Evolutionary conservation across 2,888 invertebrate species (phyloP).

Genomic region (Julus scandinavius): DNA sequence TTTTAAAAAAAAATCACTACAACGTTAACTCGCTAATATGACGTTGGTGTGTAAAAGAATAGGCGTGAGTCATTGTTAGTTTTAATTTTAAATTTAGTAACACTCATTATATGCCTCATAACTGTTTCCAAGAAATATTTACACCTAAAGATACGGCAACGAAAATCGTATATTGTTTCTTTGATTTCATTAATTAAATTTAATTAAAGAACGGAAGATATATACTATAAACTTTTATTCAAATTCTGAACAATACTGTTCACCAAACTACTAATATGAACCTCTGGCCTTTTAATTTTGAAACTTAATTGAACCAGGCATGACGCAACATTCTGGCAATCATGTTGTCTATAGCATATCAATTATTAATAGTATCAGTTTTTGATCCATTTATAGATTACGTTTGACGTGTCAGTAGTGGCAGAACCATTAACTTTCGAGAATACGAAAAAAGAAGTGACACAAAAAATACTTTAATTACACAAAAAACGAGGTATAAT

Average conservation of each 20-base stretch:
- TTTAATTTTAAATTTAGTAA: not conserved
- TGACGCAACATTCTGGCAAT: not conserved
- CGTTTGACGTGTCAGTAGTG: constrained; percentile 11
- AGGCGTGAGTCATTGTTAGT: not conserved
- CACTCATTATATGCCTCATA: not conserved
- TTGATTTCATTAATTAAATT: too few relatives aligned
- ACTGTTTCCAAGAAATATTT: not conserved
- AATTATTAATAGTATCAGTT: not conserved
- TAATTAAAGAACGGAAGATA: too few relatives aligned
- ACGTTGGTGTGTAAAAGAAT: not conserved
- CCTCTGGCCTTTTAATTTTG: too few relatives aligned
- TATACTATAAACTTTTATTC: too few relatives aligned
- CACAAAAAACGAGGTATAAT: constrained; percentile 18
- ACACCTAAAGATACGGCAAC: too few relatives aligned
- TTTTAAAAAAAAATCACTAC: not conserved
- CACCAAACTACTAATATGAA: too few relatives aligned
- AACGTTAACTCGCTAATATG: not conserved
- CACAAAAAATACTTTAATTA: constrained; percentile 5
- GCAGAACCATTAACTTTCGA: constrained; percentile 14
- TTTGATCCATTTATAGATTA: constrained; percentile 4
- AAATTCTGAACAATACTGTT: too few relatives aligned
- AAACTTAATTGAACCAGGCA: too few relatives aligned
- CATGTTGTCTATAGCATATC: not conserved
- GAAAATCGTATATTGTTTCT: too few relatives aligned
- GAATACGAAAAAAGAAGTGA: not conserved